Evolutionary conservation across 2,888 invertebrate species (phyloP), one percentile per base, ranked within the genome.

Genomic region (Brachycybe producta): DNA sequence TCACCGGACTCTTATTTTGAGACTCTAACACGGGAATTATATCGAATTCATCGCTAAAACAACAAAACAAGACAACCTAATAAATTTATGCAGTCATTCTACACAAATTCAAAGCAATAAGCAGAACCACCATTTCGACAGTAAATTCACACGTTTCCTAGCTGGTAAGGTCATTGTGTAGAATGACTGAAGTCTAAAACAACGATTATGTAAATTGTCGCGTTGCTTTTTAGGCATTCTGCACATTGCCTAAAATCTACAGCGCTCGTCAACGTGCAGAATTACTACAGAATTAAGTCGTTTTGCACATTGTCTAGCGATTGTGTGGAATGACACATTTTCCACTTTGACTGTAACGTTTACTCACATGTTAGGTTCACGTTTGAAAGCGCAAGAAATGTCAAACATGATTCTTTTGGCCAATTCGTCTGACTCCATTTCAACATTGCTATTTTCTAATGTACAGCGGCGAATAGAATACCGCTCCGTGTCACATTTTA

Each of bases 1-100:
- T 69, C 17, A 94, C 82, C 24, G 92, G 92, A 7, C 88, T 88
- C 62, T n/a, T 84, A 65, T 92, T 92, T 61, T 74, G 75, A 46
- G 77, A 76, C 54, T 83, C 81, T 57, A 71, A 67, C 4, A 81
- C 78, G 5, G 84, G 83, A 57, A 92, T 75, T n/a, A n/a, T n/a
- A n/a, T n/a, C n/a, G n/a, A n/a, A n/a, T n/a, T n/a, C n/a, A n/a
- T n/a, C n/a, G n/a, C n/a, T n/a, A n/a, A n/a, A n/a, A n/a, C n/a
- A n/a, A n/a, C n/a, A n/a, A n/a, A 56, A 91, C 80, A n/a, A n/a
- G n/a, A n/a, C n/a, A n/a, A n/a, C n/a, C n/a, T n/a, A n/a, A n/a
- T n/a, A n/a, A n/a, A n/a, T n/a, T n/a, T n/a, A n/a, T n/a, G n/a
- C n/a, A n/a, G n/a, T n/a, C n/a, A n/a, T n/a, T n/a, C n/a, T n/a